Conservation (phyloP, 2,888 invertebrate species). For the Eristalinus sepulchralis region DNA sequence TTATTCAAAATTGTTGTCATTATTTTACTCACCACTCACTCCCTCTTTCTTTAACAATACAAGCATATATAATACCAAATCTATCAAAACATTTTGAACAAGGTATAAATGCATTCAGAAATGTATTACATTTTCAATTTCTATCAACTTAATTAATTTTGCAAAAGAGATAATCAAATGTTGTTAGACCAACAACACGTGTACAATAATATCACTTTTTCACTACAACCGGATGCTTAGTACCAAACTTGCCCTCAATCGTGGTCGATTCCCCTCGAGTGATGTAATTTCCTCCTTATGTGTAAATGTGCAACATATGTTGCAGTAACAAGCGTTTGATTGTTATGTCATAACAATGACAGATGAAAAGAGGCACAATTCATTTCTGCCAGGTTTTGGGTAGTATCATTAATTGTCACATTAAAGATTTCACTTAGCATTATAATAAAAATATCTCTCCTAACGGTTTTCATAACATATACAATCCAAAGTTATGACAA, state of each 20-base stretch:
- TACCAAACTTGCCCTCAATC: slow-evolving; percentile 40
- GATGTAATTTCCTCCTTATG: slow-evolving; percentile 25
- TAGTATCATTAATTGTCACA: not conserved
- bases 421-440: not conserved
- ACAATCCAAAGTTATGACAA: too few species aligned
- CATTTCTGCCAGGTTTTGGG: not conserved
- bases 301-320: slow-evolving; percentile 14
- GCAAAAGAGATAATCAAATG: not conserved
- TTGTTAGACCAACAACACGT: not conserved
- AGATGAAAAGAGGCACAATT: slow-evolving; percentile 1
- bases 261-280: slow-evolving; percentile 31
- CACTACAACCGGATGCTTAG: slow-evolving; percentile 32
- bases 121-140: slow-evolving; percentile 14
- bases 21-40: not conserved
- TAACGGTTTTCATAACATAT: too few species aligned
- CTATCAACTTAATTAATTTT: slow-evolving; percentile 5
- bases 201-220: not conserved
- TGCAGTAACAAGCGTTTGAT: slow-evolving; percentile 25
- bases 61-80: not conserved
- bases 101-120: not conserved
- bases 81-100: not conserved
- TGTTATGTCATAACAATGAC: slow-evolving; percentile 43
- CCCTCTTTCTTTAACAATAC: not conserved
- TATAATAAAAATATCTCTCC: not conserved
- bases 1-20: not conserved